These are phyloP conservation scores for Philereme vetulata DNA, from an alignment of 2,888 invertebrate species.

Conservation along the genomic window DNA sequence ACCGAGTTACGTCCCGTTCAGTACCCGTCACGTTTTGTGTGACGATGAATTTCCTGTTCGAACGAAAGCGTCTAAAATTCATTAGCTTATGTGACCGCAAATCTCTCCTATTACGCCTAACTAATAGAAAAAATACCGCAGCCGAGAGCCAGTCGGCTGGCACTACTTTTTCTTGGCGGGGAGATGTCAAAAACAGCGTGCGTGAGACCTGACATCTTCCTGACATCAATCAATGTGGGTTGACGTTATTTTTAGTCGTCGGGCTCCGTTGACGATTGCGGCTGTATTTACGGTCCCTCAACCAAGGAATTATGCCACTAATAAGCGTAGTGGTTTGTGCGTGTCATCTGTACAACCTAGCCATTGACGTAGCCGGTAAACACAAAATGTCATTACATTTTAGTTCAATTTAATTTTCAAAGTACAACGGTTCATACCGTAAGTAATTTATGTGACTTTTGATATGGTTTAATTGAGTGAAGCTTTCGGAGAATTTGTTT, in stretches of 20 bases:
- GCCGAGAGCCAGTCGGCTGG: conserved; percentile 58
- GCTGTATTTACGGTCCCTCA: conserved; percentile 49
- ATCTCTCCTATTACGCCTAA: conserved; percentile 58
- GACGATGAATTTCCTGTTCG: conserved; percentile 61
- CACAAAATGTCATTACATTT: too few relatives aligned
- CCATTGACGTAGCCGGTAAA: neutral
- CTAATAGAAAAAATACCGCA: conserved; percentile 58
- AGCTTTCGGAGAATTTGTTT: neutral
- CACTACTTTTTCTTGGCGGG: conserved; percentile 71
- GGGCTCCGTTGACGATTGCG: conserved; percentile 54
- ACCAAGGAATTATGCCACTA: conserved; percentile 35
- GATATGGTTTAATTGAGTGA: neutral
- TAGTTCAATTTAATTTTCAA: too few relatives aligned
- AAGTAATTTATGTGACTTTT: too few relatives aligned
- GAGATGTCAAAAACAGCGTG: conserved; percentile 73
- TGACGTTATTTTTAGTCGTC: conserved; percentile 68
- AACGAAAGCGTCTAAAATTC: conserved; percentile 58
- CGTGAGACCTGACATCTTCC: conserved; percentile 72
- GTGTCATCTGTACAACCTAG: conserved; percentile 12
- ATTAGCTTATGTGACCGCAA: conserved; percentile 61
- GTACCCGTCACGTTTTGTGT: conserved; percentile 45
- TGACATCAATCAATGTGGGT: conserved; percentile 76
- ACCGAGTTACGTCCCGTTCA: conserved; percentile 44
- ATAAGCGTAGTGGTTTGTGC: conserved; percentile 36
- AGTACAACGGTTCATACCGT: too few relatives aligned